Evolutionary conservation across 2,113 vertebrate genomes (phyloP), one percentile per base, ranked within the genome.

Genomic region (Oryzias javanicus): DNA sequence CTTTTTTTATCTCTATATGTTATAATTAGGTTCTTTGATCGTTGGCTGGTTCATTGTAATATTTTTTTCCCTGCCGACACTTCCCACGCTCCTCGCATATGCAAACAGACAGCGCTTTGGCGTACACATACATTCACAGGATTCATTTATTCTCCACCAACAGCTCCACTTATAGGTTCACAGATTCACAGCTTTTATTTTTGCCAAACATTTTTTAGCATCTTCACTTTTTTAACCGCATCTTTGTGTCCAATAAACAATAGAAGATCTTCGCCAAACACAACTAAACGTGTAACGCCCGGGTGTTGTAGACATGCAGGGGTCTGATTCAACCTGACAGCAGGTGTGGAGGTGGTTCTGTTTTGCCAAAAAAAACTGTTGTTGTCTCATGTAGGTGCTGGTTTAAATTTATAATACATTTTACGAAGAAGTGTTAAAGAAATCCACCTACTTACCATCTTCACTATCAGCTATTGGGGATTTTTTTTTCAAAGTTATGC

Each of bases 261-360:
- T 62, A 17, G 51, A 60, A 14, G 59, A 6, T 60, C 53, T 67
- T 68, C 50, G 56, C 58, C 60, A 61, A 49, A 64, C 48, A 29
- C 45, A 51, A 55, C 48, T 57, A 49, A 60, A 67, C 50, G 67
- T 85, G 72, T 61, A 66, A 63, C 54, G 55, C 45, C 53, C 47
- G 45, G 58, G 42, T 55, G 68, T 54, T 71, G 53, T 60, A 60
- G 64, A 70, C 14, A 18, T 73, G 62, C 49, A 52, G 47, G 77
- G 72, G 76, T 74, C 68, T 85, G 73, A 81, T 81, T 67, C 67
- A 74, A 70, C 18, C 49, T 74, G 78, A 86, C 86, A 88, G 86
- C 65, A 49, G 78, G 83, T 88, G 83, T 80, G 86, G 83, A 83
- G 86, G 86, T 74, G 86, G 83, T 72, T 88, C 79, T 81, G 79